Base-by-base conservation (phyloP, 2,113 vertebrate genomes). In the Eurypyga helias region DNA sequence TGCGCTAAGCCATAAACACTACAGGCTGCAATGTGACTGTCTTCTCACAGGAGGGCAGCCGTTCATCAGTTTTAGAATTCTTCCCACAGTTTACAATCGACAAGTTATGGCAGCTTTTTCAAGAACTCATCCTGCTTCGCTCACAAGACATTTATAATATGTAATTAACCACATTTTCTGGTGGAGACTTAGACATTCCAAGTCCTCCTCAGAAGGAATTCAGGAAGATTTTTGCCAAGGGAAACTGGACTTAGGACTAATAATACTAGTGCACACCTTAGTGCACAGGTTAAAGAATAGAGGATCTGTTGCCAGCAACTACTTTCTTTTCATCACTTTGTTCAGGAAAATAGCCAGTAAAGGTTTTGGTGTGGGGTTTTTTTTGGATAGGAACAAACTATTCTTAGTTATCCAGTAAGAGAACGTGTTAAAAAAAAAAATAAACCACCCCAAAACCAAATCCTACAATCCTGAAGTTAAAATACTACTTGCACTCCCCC, bases 11-110 rank as follows among this genome's bases (percentile, higher is more conserved):
- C 43, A 61, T 18, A 45, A 52, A 45, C 9, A 17, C 21, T 58
- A 20, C 31, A 46, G 52, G 61, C 51, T 95, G 95, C 29, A 94
- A 66, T 94, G 79, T 41, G 25, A 46, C 5, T 21, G 16, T 20
- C 46, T 81, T 64, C 78, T 90, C 98, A 98, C 95, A 95, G 83
- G 98, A 90, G 97, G 98, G 98, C 97, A 98, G 96, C 73, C 96
- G 43, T 86, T 83, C 69, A 72, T 31, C 83, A 95, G 34, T 57
- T 97, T 96, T 91, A 82, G 49, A 96, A 87, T 13, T 38, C 25
- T 23, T 64, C 45, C 64, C 73, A 17, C 23, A 38, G 77, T 8
- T 41, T 34, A 46, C 15, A 45, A 25, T 21, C 46, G 65, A 28
- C 33, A 88, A 58, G 28, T 7, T 31, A n/a, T 5, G 3, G 31